Percentiles rank a stretch among this genome's conserved stretches.
These are phyloP conservation scores for Drosophila hydei DNA, from an alignment of 1,140 invertebrate species.

Conservation along the genomic window DNA sequence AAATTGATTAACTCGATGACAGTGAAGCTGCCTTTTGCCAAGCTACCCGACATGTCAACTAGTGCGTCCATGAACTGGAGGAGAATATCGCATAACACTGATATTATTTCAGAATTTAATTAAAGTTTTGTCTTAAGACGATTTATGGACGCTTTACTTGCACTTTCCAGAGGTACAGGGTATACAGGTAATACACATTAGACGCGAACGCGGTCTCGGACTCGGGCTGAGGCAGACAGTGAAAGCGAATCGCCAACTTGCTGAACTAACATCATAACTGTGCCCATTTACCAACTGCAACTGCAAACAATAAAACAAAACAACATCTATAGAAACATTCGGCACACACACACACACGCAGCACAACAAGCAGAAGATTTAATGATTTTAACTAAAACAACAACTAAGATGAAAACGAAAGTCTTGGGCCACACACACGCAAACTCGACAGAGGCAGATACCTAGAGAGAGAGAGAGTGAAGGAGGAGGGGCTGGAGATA, in stretches of 20 bases:
- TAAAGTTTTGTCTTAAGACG: too few species aligned
- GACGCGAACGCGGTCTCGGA: background rate
- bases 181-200: slow-evolving; percentile 8
- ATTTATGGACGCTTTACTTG: background rate
- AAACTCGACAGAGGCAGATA: background rate
- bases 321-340: slow-evolving; percentile 22
- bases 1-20: too few species aligned
- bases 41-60: too few species aligned
- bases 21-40: too few species aligned
- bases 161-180: background rate
- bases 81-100: too few species aligned
- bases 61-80: too few species aligned
- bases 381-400: slow-evolving; percentile 63
- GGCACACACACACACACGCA: slow-evolving; percentile 20
- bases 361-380: slow-evolving; percentile 58
- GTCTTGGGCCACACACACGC: slow-evolving; percentile 34
- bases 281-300: slow-evolving; percentile 40
- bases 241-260: slow-evolving; percentile 39
- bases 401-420: slow-evolving; percentile 58
- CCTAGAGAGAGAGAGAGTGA: background rate
- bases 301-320: slow-evolving; percentile 31
- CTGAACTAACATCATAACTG: slow-evolving; percentile 37
- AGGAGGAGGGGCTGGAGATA: background rate
- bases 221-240: slow-evolving; percentile 11
- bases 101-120: too few species aligned